Percentiles rank a stretch among this genome's conserved stretches.
These are phyloP conservation scores for Enteromius viviparus DNA, from an alignment of 2,797 vertebrate species.

Conservation along the genomic window DNA sequence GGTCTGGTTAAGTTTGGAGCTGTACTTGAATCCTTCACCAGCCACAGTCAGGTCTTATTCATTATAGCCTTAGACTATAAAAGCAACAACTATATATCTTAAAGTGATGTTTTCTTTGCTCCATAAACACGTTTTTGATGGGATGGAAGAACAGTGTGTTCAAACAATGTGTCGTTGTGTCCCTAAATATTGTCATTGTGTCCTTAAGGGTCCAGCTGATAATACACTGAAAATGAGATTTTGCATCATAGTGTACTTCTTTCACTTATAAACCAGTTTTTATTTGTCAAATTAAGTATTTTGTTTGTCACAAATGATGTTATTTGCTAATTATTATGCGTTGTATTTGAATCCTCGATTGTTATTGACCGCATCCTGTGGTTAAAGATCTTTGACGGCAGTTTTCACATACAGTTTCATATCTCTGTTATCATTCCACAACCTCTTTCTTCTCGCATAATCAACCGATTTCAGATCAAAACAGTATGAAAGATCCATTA, in stretches of 20 bases:
- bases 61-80: neutral
- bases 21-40: slow-evolving; percentile 37
- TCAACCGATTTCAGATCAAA: neutral
- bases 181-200: neutral
- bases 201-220: neutral
- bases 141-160: neutral
- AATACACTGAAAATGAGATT: neutral
- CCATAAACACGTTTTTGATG: neutral
- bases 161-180: neutral
- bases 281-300: neutral
- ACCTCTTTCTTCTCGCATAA: neutral
- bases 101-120: neutral
- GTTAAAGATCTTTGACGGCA: neutral
- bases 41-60: neutral
- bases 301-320: neutral
- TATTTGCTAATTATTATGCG: neutral
- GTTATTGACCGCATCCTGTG: neutral
- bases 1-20: neutral
- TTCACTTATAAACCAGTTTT: neutral
- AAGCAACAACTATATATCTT: neutral
- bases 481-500: neutral
- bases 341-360: neutral
- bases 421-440: neutral
- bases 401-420: slow-evolving; percentile 9
- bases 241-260: neutral